Conservation (phyloP, 2,888 invertebrate genomes). For the Cantharis rustica region DNA sequence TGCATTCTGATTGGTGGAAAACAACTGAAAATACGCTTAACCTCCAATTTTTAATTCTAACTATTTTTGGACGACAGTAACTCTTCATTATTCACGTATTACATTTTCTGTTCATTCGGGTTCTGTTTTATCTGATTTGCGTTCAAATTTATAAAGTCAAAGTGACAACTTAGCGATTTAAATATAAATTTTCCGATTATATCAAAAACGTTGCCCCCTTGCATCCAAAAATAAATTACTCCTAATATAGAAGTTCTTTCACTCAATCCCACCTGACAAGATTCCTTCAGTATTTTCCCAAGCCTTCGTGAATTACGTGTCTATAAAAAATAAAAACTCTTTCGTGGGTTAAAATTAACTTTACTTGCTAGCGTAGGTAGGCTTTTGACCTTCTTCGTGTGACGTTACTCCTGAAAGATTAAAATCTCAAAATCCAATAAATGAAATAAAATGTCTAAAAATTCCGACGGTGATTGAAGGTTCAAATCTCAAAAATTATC, state of each 20-base stretch:
- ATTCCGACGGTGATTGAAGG: not conserved
- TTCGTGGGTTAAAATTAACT: not conserved
- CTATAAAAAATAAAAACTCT: not conserved
- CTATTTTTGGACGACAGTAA: not conserved
- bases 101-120: not conserved
- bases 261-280: not conserved
- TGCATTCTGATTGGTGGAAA: not conserved
- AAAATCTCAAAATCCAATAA: not conserved
- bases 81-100: not conserved
- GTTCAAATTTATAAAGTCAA: not conserved
- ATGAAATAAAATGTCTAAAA: not conserved
- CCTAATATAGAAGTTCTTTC: not conserved
- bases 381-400: not conserved
- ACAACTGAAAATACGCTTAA: not conserved
- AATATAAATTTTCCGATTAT: not conserved
- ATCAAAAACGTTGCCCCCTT: not conserved
- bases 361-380: not conserved
- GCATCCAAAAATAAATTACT: not conserved
- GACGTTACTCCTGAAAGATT: not conserved
- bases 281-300: not conserved
- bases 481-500: not conserved
- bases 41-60: not conserved
- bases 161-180: not conserved
- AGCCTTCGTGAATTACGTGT: not conserved
- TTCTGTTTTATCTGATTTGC: not conserved